Conservation (phyloP, 2,113 vertebrate species). For the Gracilinanus agilis region DNA sequence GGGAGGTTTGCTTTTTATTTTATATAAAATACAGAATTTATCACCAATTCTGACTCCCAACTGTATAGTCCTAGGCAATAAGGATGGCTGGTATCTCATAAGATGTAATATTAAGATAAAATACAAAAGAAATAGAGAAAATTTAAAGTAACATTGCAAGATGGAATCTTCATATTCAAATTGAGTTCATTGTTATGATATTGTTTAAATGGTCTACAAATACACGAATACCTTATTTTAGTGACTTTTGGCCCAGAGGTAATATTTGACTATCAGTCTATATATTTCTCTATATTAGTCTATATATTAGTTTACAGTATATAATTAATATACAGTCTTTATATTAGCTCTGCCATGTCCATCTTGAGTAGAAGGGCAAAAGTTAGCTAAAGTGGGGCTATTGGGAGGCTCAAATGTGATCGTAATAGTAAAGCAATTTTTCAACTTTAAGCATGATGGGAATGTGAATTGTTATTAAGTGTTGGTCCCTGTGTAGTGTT, state of each 20-base stretch:
- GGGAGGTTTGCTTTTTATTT: conserved; percentile 55
- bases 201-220: not conserved
- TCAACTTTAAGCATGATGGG: not conserved
- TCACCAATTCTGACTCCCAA: not conserved
- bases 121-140: not conserved
- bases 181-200: not conserved
- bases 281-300: not conserved
- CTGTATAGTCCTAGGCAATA: not conserved
- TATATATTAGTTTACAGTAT: too few species aligned
- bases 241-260: not conserved
- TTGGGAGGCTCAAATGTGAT: not conserved
- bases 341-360: not conserved
- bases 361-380: not conserved
- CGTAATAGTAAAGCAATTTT: not conserved
- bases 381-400: not conserved
- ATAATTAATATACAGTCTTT: too few species aligned
- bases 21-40: not conserved
- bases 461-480: not conserved
- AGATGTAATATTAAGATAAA: not conserved
- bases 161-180: not conserved
- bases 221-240: not conserved
- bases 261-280: not conserved
- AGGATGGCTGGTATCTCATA: not conserved
- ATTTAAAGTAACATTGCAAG: not conserved
- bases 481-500: not conserved